These are phyloP conservation scores for Rapana venosa DNA, from an alignment of 2,888 invertebrate species.

Conservation along the genomic window DNA sequence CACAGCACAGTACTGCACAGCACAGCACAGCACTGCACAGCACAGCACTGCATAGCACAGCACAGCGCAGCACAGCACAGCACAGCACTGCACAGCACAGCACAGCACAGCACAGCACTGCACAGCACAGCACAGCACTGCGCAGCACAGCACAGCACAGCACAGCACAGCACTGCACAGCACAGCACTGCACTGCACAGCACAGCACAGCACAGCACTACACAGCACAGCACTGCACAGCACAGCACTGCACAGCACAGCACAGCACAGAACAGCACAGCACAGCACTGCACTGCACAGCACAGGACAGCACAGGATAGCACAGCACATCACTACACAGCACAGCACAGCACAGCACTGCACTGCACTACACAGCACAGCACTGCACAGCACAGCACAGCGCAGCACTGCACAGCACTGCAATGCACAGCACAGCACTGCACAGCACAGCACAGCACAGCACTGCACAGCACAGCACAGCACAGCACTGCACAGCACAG, in stretches of 20 bases:
- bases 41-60: slow-evolving; percentile 25
- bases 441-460: slow-evolving; percentile 7
- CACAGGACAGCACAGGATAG: neutral
- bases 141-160: neutral
- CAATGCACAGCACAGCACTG: neutral
- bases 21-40: slow-evolving; percentile 31
- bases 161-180: neutral
- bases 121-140: slow-evolving; percentile 29
- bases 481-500: neutral
- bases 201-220: neutral
- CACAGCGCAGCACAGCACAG: slow-evolving; percentile 36
- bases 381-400: neutral
- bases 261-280: neutral
- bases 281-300: neutral
- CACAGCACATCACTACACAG: neutral
- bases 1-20: neutral
- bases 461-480: neutral
- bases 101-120: slow-evolving; percentile 30
- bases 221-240: neutral
- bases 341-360: slow-evolving; percentile 14
- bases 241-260: neutral
- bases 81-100: slow-evolving; percentile 25
- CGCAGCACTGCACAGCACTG: neutral
- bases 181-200: neutral
- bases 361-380: neutral